These are phyloP conservation scores for Leptinotarsa tumamoca DNA, from an alignment of 2,888 invertebrate species.

Conservation along the genomic window DNA sequence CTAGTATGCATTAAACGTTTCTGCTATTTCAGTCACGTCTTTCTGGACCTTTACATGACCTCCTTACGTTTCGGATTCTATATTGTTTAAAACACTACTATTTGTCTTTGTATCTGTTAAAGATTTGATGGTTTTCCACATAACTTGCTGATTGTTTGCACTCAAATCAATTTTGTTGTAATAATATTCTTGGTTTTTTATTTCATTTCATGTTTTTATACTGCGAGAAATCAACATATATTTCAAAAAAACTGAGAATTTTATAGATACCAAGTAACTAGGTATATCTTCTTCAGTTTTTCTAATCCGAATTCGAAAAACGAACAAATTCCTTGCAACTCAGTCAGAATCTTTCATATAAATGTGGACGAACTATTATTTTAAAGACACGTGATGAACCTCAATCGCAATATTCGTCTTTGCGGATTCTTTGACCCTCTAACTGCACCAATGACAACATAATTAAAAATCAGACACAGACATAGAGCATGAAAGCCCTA, in stretches of 20 bases:
- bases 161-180: slow-evolving; percentile 22
- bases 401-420: background rate
- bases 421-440: background rate
- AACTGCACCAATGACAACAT: background rate
- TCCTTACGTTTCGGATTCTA: slow-evolving; percentile 5
- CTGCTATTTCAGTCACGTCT: no score
- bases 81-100: no score
- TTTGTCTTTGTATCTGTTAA: background rate
- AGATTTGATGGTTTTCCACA: slow-evolving; percentile 9
- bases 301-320: no score
- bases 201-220: background rate
- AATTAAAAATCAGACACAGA: background rate
- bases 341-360: no score
- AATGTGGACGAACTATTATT: no score
- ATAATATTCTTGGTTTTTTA: slow-evolving; percentile 19
- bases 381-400: no score
- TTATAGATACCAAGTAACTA: no score
- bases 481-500: slow-evolving; percentile 6
- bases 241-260: no score
- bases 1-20: no score
- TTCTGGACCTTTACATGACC: background rate
- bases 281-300: no score
- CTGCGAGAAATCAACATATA: no score
- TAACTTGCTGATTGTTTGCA: slow-evolving; percentile 16
- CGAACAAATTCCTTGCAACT: no score